Evolutionary conservation across 1,140 invertebrate species (phyloP), one percentile per base, ranked within the genome.

Genomic region (Drosophila ambigua): DNA sequence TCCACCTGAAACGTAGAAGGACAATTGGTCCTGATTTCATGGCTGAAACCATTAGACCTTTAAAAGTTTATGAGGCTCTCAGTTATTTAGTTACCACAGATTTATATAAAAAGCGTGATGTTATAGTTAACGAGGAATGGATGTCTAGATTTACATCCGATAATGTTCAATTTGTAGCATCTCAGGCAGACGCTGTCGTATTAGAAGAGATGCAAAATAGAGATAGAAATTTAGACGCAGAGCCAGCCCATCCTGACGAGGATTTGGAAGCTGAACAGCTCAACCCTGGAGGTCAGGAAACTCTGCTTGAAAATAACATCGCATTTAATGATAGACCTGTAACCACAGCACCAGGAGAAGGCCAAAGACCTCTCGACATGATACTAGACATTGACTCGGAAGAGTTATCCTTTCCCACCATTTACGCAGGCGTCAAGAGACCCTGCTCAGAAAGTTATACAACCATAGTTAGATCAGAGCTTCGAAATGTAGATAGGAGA

Each of bases 31-130:
- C 7, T 20, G 20, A 20, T 31, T 31, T 31, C 28, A 46, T 46
- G 45, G 45, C 20, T 46, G 45, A 46, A 20, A 46, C 45, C 45
- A 46, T 46, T 46, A 46, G 20, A 20, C 45, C 45, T 11, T n/a
- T 23, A 4, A 15, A 46, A 20, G 16, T 46, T 20, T 9, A 23
- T 46, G 8, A 23, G 9, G 45, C 45, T 5, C 15, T 46, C 9
- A 8, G 45, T 4, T 9, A 46, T 20, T 46, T 46, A 23, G 15
- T 46, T 23, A 46, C 13, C 20, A 46, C 45, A 20, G 45, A 46
- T 9, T 9, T 46, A 4, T 46, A 46, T 46, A 46, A 20, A 11
- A 46, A 46, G 20, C 45, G 23, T 23, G 16, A 46, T 15, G 20
- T 46, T 23, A 11, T 4, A 11, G 45, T 46, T 20, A 46, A 46